Conservation (phyloP, 2,113 vertebrate genomes). For the Eulemur macaco region DNA sequence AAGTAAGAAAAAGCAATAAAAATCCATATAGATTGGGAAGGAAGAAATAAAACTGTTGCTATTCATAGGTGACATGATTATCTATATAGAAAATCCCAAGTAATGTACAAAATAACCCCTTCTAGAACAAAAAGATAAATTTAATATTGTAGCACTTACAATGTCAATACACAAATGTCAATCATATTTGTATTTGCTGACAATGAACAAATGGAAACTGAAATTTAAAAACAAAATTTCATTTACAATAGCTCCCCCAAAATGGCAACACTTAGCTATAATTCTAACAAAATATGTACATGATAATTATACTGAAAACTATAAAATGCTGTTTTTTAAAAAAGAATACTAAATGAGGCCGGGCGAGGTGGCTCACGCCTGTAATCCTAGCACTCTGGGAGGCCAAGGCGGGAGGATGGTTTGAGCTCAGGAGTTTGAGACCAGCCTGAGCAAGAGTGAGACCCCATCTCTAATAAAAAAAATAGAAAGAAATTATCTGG, state of each 20-base stretch:
- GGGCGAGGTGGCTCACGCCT: too few relatives aligned
- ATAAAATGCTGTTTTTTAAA: not conserved
- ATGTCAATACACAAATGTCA: not conserved
- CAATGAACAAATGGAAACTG: not conserved
- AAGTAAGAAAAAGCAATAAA: not conserved
- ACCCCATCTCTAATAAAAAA: too few relatives aligned
- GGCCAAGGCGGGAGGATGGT: too few relatives aligned
- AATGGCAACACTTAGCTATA: not conserved
- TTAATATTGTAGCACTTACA: not conserved
- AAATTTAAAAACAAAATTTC: not conserved
- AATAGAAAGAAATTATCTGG: too few relatives aligned
- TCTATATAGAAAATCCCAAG: not conserved
- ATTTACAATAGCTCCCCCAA: not conserved
- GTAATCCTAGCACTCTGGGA: too few relatives aligned
- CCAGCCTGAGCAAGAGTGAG: too few relatives aligned
- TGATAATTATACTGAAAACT: not conserved
- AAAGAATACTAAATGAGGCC: not conserved
- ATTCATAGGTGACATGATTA: not conserved
- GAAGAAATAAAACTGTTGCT: not conserved
- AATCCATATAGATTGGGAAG: not conserved
- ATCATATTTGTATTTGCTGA: not conserved
- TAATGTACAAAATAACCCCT: not conserved
- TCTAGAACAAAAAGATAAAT: not conserved
- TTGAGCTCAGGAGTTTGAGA: too few relatives aligned
- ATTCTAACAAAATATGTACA: not conserved